Conservation (phyloP, 2,113 vertebrate genomes). For the Neodontobutis hainanensis region DNA sequence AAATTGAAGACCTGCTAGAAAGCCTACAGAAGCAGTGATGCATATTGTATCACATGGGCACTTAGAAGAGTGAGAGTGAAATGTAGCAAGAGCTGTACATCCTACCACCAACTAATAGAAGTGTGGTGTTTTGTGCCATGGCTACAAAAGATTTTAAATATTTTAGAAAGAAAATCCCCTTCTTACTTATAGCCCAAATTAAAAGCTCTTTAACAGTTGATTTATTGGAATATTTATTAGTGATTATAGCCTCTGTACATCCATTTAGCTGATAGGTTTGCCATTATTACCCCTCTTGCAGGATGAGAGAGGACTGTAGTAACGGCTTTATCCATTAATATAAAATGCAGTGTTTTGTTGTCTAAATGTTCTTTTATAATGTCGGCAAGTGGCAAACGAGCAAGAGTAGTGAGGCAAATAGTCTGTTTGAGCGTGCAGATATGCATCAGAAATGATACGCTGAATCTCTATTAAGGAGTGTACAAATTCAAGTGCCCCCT, state of each 20-base stretch:
- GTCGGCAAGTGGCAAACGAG: constrained; percentile 15
- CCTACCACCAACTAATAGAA: constrained; percentile 35
- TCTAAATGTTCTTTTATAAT: constrained; percentile 52
- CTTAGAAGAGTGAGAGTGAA: constrained; percentile 74
- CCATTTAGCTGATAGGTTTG: constrained; percentile 43
- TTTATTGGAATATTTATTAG: constrained; percentile 62
- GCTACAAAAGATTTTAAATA: constrained; percentile 41
- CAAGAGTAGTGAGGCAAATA: constrained; percentile 17
- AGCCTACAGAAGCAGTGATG: constrained; percentile 90
- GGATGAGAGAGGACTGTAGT: constrained; percentile 65
- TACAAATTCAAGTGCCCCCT: constrained; percentile 17
- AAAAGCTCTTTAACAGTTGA: constrained; percentile 43
- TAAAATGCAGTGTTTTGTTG: constrained; percentile 62
- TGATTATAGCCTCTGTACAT: constrained; percentile 34
- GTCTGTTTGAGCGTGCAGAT: constrained; percentile 20
- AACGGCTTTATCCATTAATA: constrained; percentile 61
- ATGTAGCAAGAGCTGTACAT: constrained; percentile 76
- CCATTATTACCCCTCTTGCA: constrained; percentile 68
- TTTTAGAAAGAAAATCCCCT: constrained; percentile 53
- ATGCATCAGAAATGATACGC: constrained; percentile 7
- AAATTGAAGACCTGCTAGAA: constrained; percentile 93
- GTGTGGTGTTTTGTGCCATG: constrained; percentile 39
- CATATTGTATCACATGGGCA: constrained; percentile 36
- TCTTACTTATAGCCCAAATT: constrained; percentile 47
- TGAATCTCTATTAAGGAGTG: constrained; percentile 54